These are phyloP conservation scores for Phalacrocorax aristotelis DNA, from an alignment of 2,113 vertebrate species.

Conservation along the genomic window DNA sequence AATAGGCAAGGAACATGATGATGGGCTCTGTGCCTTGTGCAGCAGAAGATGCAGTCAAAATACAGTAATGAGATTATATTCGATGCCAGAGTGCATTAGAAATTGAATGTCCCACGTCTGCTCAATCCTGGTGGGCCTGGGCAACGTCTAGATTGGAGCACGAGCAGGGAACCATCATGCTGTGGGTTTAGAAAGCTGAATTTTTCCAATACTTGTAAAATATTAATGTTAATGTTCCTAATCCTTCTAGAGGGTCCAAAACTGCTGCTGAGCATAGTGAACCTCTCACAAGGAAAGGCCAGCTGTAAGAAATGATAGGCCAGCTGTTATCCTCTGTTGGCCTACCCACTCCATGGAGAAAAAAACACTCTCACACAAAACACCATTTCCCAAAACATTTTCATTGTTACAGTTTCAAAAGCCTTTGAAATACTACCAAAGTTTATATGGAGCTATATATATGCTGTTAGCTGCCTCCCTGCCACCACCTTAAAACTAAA, in stretches of 20 bases:
- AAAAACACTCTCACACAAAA: not conserved
- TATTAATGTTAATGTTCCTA: no score
- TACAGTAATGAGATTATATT: no score
- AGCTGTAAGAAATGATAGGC: no score
- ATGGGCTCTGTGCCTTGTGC: not conserved
- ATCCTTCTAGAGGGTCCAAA: not conserved
- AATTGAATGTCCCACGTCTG: not conserved
- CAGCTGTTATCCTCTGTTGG: not conserved
- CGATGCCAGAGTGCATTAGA: accelerated
- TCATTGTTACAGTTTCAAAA: not conserved
- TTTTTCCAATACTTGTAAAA: not conserved
- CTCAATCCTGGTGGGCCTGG: not conserved
- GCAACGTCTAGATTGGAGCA: not conserved
- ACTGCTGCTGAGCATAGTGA: not conserved
- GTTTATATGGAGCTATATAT: not conserved
- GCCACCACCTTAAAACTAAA: not conserved
- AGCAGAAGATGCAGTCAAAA: not conserved
- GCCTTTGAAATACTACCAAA: not conserved
- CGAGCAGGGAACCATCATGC: not conserved
- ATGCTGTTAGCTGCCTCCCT: no score
- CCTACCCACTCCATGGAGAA: not conserved
- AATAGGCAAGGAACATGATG: not conserved
- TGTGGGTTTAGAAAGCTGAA: not conserved
- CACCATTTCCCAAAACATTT: not conserved
- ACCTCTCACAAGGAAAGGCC: not conserved